Evolutionary conservation across 2,888 invertebrate genomes (phyloP).

Genomic region (Myathropa florea): DNA sequence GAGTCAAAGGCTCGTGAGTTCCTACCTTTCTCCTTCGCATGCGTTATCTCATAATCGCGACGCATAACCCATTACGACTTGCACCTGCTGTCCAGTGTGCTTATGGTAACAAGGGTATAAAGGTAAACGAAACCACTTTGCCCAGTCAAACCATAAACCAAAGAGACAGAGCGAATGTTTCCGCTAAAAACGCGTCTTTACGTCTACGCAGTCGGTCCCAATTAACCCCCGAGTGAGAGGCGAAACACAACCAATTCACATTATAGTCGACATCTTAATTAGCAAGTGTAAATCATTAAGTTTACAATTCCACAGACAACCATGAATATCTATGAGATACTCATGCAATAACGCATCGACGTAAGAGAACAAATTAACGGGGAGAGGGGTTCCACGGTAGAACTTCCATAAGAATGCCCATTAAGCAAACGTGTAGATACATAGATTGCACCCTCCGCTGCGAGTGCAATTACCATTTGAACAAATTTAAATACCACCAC

Average conservation of each 20-base stretch:
- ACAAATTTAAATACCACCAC: conserved; percentile 34
- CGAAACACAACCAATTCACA: conserved; percentile 9
- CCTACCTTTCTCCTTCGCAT: background rate
- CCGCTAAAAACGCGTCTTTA: conserved; percentile 36
- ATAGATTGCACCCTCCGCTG: conserved; percentile 31
- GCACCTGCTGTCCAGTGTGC: background rate
- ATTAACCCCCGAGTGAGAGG: conserved; percentile 10
- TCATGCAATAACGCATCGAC: conserved; percentile 19
- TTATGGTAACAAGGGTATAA: background rate
- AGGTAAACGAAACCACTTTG: background rate
- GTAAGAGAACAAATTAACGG: too few relatives aligned
- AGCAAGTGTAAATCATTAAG: conserved; percentile 34
- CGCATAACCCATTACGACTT: background rate
- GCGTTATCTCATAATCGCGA: background rate
- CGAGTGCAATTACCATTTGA: conserved; percentile 37
- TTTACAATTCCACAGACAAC: conserved; percentile 20
- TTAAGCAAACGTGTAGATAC: conserved; percentile 1
- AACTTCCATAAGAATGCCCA: background rate
- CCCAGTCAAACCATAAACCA: conserved; percentile 15
- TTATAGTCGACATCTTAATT: conserved; percentile 50
- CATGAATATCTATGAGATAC: background rate
- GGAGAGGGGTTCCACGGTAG: background rate
- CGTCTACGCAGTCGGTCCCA: conserved; percentile 14
- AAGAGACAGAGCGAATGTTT: background rate
- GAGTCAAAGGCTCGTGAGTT: background rate